Evolutionary conservation across 2,888 invertebrate species (phyloP).

Genomic region (Tillus elongatus): DNA sequence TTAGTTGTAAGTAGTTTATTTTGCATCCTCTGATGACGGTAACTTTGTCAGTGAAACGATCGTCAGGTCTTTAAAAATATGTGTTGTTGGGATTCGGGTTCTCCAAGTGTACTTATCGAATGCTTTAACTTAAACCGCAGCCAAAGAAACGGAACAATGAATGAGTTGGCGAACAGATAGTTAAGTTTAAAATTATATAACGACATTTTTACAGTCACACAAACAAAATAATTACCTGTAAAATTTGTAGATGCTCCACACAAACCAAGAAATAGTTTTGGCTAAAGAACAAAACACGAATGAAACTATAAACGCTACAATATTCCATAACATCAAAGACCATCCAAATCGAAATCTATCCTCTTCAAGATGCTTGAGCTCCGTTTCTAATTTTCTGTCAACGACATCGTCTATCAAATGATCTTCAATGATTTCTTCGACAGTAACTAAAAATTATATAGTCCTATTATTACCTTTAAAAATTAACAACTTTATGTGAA

Average conservation of each 20-base stretch:
- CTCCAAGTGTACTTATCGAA: too few relatives aligned
- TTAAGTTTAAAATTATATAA: too few relatives aligned
- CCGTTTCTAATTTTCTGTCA: conserved; percentile 13
- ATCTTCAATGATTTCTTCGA: conserved; percentile 17
- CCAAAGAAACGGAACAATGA: too few relatives aligned
- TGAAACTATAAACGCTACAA: conserved; percentile 23
- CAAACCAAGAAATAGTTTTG: conserved; percentile 16
- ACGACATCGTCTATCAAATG: conserved; percentile 10
- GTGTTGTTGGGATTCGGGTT: too few relatives aligned
- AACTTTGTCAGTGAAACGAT: too few relatives aligned
- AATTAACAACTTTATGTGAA: too few relatives aligned
- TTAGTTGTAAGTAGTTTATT: too few relatives aligned
- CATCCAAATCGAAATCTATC: conserved; percentile 20
- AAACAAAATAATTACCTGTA: conserved; percentile 17
- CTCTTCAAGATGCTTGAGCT: conserved; percentile 12
- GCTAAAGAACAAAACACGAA: conserved; percentile 22
- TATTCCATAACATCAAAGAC: conserved; percentile 25
- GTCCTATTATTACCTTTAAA: too few relatives aligned
- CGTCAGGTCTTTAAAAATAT: too few relatives aligned
- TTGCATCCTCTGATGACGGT: too few relatives aligned
- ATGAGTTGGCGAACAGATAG: too few relatives aligned
- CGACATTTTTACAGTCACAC: not conserved
- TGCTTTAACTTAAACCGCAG: too few relatives aligned
- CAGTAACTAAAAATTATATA: conserved; percentile 4
- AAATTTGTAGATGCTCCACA: conserved; percentile 16